Evolutionary conservation across 2,888 invertebrate genomes (phyloP).

Genomic region (Nomada goodeniana): DNA sequence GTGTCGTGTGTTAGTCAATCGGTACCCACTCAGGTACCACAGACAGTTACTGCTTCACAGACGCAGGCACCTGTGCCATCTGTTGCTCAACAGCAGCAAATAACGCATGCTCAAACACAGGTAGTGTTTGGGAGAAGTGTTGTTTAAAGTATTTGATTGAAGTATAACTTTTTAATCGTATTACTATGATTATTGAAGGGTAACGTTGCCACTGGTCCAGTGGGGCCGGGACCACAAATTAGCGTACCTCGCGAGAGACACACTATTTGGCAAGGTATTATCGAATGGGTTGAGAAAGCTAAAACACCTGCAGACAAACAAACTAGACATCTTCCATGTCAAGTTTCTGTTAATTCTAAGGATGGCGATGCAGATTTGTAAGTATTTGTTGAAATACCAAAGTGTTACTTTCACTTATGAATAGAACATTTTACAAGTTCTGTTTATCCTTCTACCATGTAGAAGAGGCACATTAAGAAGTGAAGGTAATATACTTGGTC

Average conservation of each 20-base stretch:
- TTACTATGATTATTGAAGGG: slow-evolving; percentile 65
- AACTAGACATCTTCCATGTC: slow-evolving; percentile 90
- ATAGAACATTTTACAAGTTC: no score
- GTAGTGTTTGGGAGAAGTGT: slow-evolving; percentile 58
- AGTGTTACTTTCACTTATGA: no score
- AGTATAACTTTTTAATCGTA: not conserved
- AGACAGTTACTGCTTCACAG: slow-evolving; percentile 80
- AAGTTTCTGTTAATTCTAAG: slow-evolving; percentile 89
- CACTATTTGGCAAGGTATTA: slow-evolving; percentile 91
- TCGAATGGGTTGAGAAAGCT: slow-evolving; percentile 97
- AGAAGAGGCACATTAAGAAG: not conserved
- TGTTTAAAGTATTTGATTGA: not conserved
- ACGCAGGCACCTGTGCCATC: slow-evolving; percentile 75
- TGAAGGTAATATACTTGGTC: not conserved
- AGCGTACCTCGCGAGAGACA: slow-evolving; percentile 85
- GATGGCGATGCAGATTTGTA: slow-evolving; percentile 95
- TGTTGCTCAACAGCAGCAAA: slow-evolving; percentile 74
- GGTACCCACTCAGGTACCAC: slow-evolving; percentile 80
- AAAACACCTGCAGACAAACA: slow-evolving; percentile 92
- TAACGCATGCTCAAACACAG: slow-evolving; percentile 77
- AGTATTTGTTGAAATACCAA: slow-evolving; percentile 75
- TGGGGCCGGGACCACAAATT: slow-evolving; percentile 81
- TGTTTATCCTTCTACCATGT: no score
- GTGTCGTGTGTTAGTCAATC: slow-evolving; percentile 80
- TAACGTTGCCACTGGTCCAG: slow-evolving; percentile 73